These are phyloP conservation scores for Macrotis lagotis DNA, from an alignment of 2,113 vertebrate species.

Conservation along the genomic window DNA sequence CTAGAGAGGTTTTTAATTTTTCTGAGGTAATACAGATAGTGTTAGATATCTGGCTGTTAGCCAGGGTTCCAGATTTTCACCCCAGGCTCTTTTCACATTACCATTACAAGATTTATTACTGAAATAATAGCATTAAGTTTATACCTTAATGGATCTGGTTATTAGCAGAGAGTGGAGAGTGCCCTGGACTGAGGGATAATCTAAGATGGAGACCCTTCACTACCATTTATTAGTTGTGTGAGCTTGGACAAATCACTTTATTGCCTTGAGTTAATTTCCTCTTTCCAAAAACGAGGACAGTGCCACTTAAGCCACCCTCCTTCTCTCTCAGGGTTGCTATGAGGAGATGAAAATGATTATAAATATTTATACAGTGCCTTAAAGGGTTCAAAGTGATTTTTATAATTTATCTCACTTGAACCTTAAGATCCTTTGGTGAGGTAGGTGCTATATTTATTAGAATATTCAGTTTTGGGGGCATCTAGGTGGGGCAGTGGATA, in stretches of 20 bases:
- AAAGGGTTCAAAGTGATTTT: neutral
- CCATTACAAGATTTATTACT: neutral
- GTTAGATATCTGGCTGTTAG: neutral
- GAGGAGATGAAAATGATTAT: neutral
- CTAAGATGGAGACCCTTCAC: neutral
- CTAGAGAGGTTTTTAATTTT: neutral
- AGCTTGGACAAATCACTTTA: neutral
- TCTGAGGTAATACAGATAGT: neutral
- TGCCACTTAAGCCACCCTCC: neutral
- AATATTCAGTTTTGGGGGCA: too few relatives aligned
- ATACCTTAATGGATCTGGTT: neutral
- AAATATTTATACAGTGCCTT: neutral
- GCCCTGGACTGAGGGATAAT: neutral
- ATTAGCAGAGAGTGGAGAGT: neutral
- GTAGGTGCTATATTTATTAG: neutral
- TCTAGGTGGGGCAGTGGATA: too few relatives aligned
- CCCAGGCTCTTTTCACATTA: neutral
- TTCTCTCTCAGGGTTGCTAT: neutral
- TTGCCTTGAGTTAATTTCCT: neutral
- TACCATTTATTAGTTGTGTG: neutral
- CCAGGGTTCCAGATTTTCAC: neutral
- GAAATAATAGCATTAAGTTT: constrained; percentile 1
- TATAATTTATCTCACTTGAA: neutral
- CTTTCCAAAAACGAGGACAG: neutral
- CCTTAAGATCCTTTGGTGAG: neutral